Percentiles rank a stretch among this genome's conserved stretches.
Conservation (phyloP, 37 sponge, comb jelly and placozoan species). For the Dysidea cf. avara region DNA sequence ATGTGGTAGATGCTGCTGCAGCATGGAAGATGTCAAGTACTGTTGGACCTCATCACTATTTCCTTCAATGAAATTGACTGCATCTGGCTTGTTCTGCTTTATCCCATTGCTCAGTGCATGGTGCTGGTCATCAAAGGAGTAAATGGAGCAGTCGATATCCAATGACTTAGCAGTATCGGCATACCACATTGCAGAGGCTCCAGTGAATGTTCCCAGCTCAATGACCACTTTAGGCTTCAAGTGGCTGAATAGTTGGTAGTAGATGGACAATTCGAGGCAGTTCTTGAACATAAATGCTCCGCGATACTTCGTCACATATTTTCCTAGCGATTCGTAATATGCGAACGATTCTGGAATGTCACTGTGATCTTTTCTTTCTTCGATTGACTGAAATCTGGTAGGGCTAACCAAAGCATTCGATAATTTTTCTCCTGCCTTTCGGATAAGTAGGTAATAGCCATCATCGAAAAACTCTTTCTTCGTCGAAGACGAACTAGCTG, state of each 20-base stretch:
- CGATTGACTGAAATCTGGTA: too few species aligned
- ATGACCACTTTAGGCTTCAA: slow-evolving; percentile 52
- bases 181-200: slow-evolving; percentile 45
- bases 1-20: slow-evolving; percentile 28
- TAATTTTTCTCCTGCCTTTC: too few species aligned
- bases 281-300: slow-evolving; percentile 17
- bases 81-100: slow-evolving; percentile 30
- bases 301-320: slow-evolving; percentile 19
- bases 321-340: slow-evolving; percentile 5
- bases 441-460: too few species aligned
- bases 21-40: slow-evolving; percentile 23
- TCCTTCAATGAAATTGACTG: slow-evolving; percentile 52
- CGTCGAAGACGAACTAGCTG: too few species aligned
- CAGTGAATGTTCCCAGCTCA: slow-evolving; percentile 52
- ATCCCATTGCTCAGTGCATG: slow-evolving; percentile 16
- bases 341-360: slow-evolving; percentile 16
- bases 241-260: slow-evolving; percentile 35
- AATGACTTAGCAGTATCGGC: slow-evolving; percentile 31
- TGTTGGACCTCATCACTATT: slow-evolving; percentile 38
- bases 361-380: slow-evolving; percentile 60
- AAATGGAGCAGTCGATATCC: slow-evolving; percentile 27
- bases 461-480: too few species aligned
- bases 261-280: slow-evolving; percentile 15
- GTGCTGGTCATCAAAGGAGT: slow-evolving; percentile 45
- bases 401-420: too few species aligned